These are phyloP conservation scores for Acestrorhynchus altus DNA, from an alignment of 2,797 vertebrate species.

Conservation along the genomic window DNA sequence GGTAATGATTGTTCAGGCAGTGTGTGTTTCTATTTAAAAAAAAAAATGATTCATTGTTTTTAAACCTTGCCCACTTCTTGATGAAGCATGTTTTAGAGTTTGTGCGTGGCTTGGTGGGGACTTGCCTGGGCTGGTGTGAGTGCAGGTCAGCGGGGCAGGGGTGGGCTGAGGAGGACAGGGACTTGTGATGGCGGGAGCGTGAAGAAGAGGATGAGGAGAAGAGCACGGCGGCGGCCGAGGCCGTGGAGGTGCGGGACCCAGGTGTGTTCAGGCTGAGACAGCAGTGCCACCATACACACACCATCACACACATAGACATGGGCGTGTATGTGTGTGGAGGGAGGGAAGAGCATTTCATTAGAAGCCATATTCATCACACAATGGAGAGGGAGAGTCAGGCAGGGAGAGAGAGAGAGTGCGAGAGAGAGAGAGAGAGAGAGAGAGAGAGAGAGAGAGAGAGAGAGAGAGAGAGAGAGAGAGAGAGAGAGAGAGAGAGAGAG, in stretches of 20 bases:
- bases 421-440: conserved; percentile 40
- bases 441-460: conserved; percentile 60
- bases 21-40: no score
- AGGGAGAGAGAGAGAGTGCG: conserved; percentile 1
- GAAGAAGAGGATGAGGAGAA: conserved; percentile 86
- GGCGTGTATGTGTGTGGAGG: conserved; percentile 41
- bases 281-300: conserved; percentile 61
- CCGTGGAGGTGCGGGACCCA: conserved; percentile 91
- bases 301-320: conserved; percentile 40
- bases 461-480: conserved; percentile 29
- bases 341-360: conserved; percentile 60
- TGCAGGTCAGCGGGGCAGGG: conserved; percentile 91
- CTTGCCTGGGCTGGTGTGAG: conserved; percentile 91
- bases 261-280: conserved; percentile 89
- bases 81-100: conserved; percentile 14
- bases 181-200: conserved; percentile 91
- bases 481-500: conserved; percentile 45
- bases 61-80: conserved; percentile 5
- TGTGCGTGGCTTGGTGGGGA: conserved; percentile 59
- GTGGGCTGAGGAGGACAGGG: conserved; percentile 91
- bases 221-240: conserved; percentile 89
- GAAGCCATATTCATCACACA: conserved; percentile 53
- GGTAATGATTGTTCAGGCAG: no score
- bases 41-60: no score
- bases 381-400: conserved; percentile 29